Conservation (phyloP, 2,797 vertebrate species). For the Platyrinchus mystaceus region DNA sequence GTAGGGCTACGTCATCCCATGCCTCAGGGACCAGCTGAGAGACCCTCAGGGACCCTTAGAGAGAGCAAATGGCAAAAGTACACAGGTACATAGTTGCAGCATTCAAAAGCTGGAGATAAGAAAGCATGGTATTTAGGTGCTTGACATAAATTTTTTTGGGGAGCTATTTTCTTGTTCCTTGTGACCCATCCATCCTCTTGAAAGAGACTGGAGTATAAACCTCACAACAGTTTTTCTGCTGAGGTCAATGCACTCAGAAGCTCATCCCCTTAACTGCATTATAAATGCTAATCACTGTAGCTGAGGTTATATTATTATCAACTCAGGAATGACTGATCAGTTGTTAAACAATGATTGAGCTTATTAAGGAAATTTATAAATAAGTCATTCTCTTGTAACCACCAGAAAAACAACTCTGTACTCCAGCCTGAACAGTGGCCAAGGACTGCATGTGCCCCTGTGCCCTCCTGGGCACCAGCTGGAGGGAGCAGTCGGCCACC, state of each 20-base stretch:
- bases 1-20: neutral
- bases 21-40: neutral
- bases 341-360: neutral
- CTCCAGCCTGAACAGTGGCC: neutral
- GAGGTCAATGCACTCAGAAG: neutral
- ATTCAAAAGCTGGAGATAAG: neutral
- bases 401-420: neutral
- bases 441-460: rapidly evolving
- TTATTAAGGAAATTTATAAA: neutral
- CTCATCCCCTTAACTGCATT: neutral
- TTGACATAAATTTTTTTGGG: rapidly evolving
- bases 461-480: neutral
- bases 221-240: neutral
- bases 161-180: neutral
- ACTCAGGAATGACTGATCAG: neutral
- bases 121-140: neutral
- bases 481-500: rapidly evolving
- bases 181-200: neutral
- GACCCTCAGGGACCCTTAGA: neutral
- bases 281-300: neutral
- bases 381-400: rapidly evolving
- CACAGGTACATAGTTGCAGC: neutral
- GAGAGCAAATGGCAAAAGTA: neutral
- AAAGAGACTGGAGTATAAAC: neutral
- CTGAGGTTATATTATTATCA: neutral